phyloP scores from a whole-genome alignment of 2,113 vertebrate species.

The Callocephalon fimbriatum region DNA sequence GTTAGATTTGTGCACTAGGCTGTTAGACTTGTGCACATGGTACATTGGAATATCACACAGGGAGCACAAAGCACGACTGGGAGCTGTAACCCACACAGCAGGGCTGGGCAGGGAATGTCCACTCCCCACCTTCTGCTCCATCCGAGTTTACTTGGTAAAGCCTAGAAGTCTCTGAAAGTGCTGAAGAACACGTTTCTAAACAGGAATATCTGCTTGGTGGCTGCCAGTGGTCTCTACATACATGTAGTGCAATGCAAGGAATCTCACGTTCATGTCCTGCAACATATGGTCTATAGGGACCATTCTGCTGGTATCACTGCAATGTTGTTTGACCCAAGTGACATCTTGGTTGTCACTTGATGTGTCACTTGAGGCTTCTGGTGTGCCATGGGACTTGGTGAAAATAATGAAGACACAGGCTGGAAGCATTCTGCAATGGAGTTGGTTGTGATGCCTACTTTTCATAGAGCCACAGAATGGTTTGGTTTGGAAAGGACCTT shows the following conservation, averaged over 20 bases:
- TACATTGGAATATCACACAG: not conserved
- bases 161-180: not conserved
- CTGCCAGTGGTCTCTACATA: not conserved
- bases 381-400: not conserved
- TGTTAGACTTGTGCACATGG: not conserved
- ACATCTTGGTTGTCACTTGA: not conserved
- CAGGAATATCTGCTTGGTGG: not conserved
- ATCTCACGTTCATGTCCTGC: not conserved
- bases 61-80: not conserved
- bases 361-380: not conserved
- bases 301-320: not conserved
- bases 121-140: not conserved
- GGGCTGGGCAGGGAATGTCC: not conserved
- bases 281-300: fast-evolving
- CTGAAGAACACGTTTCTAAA: not conserved
- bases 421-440: not conserved
- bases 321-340: not conserved
- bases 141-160: not conserved
- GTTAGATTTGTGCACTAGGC: not conserved
- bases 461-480: not conserved
- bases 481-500: not conserved
- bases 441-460: not conserved
- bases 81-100: not conserved
- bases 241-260: not conserved
- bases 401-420: not conserved